Evolutionary conservation across 2,888 invertebrate genomes (phyloP).

Genomic region (Automeris io): DNA sequence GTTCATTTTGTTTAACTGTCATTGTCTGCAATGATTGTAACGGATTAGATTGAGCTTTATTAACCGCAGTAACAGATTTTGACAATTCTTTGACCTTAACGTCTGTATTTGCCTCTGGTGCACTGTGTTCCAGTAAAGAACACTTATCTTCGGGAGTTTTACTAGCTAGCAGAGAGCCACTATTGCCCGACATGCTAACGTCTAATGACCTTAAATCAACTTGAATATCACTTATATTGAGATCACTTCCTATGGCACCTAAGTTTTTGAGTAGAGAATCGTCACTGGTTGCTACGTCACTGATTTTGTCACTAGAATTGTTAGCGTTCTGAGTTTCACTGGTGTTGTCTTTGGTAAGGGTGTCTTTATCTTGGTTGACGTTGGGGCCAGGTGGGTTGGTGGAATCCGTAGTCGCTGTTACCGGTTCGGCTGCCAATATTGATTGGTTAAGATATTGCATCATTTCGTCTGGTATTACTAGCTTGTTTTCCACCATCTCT

Average conservation of each 20-base stretch:
- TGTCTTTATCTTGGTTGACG: constrained; percentile 41
- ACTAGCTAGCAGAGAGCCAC: constrained; percentile 57
- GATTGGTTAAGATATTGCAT: constrained; percentile 93
- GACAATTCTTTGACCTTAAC: constrained; percentile 48
- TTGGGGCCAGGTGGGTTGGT: constrained; percentile 55
- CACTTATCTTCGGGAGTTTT: constrained; percentile 64
- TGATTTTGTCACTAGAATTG: constrained; percentile 68
- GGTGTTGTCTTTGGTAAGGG: constrained; percentile 61
- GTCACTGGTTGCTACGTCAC: constrained; percentile 72
- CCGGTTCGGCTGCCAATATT: constrained; percentile 75
- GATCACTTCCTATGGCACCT: constrained; percentile 78
- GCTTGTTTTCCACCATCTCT: constrained; percentile 94
- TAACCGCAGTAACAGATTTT: constrained; percentile 33
- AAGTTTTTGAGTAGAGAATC: constrained; percentile 73
- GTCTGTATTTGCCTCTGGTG: constrained; percentile 52
- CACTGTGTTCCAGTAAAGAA: constrained; percentile 60
- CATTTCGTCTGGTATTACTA: constrained; percentile 98
- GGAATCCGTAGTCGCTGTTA: constrained; percentile 64
- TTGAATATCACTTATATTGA: constrained; percentile 76
- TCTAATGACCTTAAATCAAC: constrained; percentile 75
- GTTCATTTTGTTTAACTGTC: constrained; percentile 60
- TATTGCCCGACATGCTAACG: constrained; percentile 74
- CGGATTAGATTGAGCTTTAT: constrained; percentile 42
- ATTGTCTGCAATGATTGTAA: constrained; percentile 63
- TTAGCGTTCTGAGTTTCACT: constrained; percentile 51